Evolutionary conservation across 2,888 invertebrate genomes (phyloP).

Genomic region (Eumacrocentrus americanus): DNA sequence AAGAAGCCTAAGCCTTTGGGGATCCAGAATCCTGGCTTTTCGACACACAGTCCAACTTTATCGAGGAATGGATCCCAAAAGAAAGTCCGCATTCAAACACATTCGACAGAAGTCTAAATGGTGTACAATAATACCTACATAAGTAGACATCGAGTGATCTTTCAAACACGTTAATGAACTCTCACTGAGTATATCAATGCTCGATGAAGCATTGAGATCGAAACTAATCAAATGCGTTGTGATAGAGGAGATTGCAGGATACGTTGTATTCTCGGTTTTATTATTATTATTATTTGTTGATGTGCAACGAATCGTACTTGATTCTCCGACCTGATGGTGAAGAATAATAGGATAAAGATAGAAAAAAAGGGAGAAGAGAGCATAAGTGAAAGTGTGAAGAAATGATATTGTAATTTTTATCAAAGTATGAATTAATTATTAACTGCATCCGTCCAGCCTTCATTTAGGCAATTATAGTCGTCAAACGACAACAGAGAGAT

Average conservation of each 20-base stretch:
- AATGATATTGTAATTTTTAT: constrained; percentile 24
- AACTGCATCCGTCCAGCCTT: constrained; percentile 57
- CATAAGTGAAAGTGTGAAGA: constrained; percentile 8
- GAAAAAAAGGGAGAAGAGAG: neutral
- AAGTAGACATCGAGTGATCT: neutral
- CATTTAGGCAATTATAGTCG: constrained; percentile 52
- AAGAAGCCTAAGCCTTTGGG: constrained; percentile 84
- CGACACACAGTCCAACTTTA: constrained; percentile 82
- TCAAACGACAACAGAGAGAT: constrained; percentile 44
- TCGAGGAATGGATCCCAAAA: constrained; percentile 87
- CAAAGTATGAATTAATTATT: constrained; percentile 21
- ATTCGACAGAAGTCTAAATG: constrained; percentile 86
- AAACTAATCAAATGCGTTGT: constrained; percentile 26
- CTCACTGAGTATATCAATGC: neutral
- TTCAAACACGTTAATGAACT: neutral
- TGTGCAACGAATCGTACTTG: constrained; percentile 4
- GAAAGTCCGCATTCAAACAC: constrained; percentile 89
- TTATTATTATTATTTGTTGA: constrained; percentile 1
- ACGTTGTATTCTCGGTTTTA: constrained; percentile 5
- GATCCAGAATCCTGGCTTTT: constrained; percentile 86
- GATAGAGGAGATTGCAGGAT: constrained; percentile 13
- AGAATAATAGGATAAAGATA: neutral
- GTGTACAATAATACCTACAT: neutral
- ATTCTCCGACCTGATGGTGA: neutral
- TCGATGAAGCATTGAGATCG: neutral